Evolutionary conservation across 1,140 invertebrate species (phyloP).

Genomic region (Macrobrachium rosenbergii): DNA sequence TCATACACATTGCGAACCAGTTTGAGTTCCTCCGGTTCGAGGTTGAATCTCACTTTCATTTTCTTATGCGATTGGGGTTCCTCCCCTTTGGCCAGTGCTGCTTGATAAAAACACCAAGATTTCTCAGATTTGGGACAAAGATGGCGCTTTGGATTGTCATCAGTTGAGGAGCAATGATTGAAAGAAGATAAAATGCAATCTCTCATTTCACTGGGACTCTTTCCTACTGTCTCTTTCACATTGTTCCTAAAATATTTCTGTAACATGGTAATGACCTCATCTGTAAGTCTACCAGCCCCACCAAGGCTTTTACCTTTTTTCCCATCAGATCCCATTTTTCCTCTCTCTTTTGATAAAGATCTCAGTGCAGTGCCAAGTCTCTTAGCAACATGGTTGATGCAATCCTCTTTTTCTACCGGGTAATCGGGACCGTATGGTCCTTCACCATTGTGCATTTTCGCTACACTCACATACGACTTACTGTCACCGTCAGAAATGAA

Average conservation of each 20-base stretch:
- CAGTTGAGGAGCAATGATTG: constrained; percentile 18
- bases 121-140: constrained; percentile 3
- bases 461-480: background rate
- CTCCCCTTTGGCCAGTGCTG: background rate
- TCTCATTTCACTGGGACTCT: background rate
- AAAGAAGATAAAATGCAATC: constrained; percentile 10
- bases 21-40: too few species aligned
- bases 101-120: constrained; percentile 18
- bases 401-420: background rate
- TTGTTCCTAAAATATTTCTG: background rate
- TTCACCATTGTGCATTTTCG: background rate
- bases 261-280: background rate
- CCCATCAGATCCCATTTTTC: background rate
- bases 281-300: background rate
- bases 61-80: background rate
- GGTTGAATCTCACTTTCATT: background rate
- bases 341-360: background rate
- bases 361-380: background rate
- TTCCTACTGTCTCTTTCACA: background rate
- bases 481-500: constrained; percentile 16
- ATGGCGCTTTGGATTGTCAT: constrained; percentile 18
- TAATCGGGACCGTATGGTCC: constrained; percentile 10
- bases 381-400: constrained; percentile 29
- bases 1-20: too few species aligned
- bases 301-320: constrained; percentile 7